Percentiles rank a stretch among this genome's conserved stretches.
Conservation (phyloP, 2,888 invertebrate species). For the Euproctis similis region DNA sequence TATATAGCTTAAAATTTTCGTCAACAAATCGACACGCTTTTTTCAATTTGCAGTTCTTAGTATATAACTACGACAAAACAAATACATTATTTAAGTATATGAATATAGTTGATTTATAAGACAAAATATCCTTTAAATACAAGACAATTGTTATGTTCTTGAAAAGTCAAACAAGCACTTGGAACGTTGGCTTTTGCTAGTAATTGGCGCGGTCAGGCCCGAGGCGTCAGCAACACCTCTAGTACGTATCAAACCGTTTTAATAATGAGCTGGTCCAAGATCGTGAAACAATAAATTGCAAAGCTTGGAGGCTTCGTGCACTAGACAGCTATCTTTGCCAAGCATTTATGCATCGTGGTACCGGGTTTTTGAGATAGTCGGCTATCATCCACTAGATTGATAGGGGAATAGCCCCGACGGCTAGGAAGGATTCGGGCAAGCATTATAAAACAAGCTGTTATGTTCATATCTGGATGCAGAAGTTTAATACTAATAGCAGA, state of each 20-base stretch:
- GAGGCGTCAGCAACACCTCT: constrained; percentile 72
- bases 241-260: constrained; percentile 74
- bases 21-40: too few relatives aligned
- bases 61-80: too few relatives aligned
- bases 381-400: constrained; percentile 74
- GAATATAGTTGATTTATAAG: too few relatives aligned
- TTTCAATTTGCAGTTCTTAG: too few relatives aligned
- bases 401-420: constrained; percentile 71
- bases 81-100: too few relatives aligned
- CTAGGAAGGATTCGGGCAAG: constrained; percentile 55
- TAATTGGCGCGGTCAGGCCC: constrained; percentile 66
- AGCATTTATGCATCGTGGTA: constrained; percentile 69
- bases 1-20: too few relatives aligned
- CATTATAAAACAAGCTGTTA: constrained; percentile 44
- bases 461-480: constrained; percentile 41
- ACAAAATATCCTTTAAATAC: too few relatives aligned
- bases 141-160: too few relatives aligned
- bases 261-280: constrained; percentile 72
- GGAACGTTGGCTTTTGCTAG: constrained; percentile 41
- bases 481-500: too few relatives aligned
- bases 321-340: constrained; percentile 72
- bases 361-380: constrained; percentile 54
- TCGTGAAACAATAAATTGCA: constrained; percentile 77
- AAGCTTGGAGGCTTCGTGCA: constrained; percentile 75
- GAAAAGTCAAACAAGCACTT: constrained; percentile 56